Conservation (phyloP, 2,113 vertebrate species). For the Ophiodon elongatus region DNA sequence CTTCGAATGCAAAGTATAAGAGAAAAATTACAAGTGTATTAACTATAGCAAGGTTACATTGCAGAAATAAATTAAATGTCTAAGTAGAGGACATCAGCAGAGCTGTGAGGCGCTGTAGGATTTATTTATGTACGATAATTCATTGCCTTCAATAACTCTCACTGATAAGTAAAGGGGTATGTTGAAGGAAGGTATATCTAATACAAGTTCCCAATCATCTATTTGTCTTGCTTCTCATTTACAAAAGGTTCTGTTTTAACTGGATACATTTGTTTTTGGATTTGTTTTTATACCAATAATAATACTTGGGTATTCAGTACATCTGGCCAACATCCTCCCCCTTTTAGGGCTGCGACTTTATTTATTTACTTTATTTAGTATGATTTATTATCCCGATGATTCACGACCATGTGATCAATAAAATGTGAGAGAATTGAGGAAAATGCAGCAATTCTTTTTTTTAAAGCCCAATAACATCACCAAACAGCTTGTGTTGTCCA, state of each 20-base stretch:
- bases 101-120: not conserved
- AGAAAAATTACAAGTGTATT: not conserved
- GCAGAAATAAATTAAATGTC: not conserved
- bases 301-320: not conserved
- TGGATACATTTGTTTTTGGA: not conserved
- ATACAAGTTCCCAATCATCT: not conserved
- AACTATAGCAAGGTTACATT: not conserved
- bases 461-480: not conserved
- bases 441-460: not conserved
- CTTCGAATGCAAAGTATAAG: not conserved
- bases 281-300: not conserved
- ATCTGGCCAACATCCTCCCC: not conserved
- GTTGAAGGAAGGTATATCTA: not conserved
- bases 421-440: not conserved
- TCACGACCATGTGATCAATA: not conserved
- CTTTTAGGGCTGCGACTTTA: not conserved
- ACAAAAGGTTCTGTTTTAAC: not conserved
- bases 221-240: not conserved
- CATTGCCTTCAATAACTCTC: not conserved
- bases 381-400: not conserved
- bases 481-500: not conserved
- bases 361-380: not conserved
- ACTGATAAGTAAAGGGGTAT: not conserved
- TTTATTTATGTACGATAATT: not conserved
- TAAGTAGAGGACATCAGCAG: conserved; percentile 1